Percentiles rank a stretch among this genome's conserved stretches.
phyloP scores from a whole-genome alignment of 2,797 vertebrate species.

The Premnoplex brunnescens region DNA sequence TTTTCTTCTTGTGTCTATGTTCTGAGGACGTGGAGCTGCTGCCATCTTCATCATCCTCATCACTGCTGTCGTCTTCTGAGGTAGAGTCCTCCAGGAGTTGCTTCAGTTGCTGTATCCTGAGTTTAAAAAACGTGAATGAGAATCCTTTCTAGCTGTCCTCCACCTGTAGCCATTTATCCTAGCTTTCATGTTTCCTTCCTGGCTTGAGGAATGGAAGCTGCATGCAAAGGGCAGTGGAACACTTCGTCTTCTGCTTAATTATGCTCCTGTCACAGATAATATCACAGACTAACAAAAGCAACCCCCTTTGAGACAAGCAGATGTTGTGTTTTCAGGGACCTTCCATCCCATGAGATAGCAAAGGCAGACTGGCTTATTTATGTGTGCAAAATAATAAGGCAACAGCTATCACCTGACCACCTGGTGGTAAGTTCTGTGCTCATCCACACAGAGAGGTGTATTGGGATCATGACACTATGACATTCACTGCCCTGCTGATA shows the following conservation, averaged over 20 bases:
- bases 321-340: background rate
- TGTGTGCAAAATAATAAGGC: background rate
- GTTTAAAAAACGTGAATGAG: background rate
- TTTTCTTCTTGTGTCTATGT: constrained; percentile 85
- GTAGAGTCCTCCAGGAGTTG: constrained; percentile 92
- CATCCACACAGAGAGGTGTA: background rate
- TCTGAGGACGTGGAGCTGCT: constrained; percentile 80
- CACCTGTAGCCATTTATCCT: background rate
- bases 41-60: constrained; percentile 68
- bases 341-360: background rate
- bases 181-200: background rate
- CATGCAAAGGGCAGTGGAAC: background rate
- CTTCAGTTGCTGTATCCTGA: constrained; percentile 92
- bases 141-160: background rate
- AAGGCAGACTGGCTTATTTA: background rate
- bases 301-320: background rate
- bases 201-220: background rate
- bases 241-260: background rate
- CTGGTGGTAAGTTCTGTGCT: background rate
- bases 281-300: background rate
- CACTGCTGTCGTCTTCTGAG: constrained; percentile 78
- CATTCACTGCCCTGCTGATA: background rate
- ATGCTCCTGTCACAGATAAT: background rate
- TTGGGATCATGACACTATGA: background rate
- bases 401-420: background rate